Evolutionary conservation across 2,888 invertebrate species (phyloP).

Genomic region (Drosophila yooni): DNA sequence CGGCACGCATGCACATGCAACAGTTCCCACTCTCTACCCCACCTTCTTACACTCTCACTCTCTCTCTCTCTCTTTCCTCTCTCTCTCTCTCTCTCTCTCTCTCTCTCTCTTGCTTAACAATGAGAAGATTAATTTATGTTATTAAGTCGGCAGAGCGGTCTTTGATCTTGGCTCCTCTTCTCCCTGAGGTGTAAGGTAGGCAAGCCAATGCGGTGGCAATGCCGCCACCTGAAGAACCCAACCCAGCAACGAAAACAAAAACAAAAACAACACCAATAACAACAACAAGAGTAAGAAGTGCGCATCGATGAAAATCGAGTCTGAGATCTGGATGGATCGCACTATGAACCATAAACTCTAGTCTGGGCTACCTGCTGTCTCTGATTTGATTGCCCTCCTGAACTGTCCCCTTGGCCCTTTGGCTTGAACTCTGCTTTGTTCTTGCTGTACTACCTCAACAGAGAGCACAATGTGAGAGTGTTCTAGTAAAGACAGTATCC

Average conservation of each 20-base stretch:
- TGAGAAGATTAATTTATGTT: slow-evolving; percentile 84
- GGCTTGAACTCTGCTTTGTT: slow-evolving; percentile 13
- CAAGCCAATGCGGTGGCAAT: slow-evolving; percentile 84
- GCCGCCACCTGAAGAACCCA: slow-evolving; percentile 66
- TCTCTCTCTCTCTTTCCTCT: neutral
- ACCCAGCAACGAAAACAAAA: slow-evolving; percentile 6
- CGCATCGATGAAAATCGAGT: slow-evolving; percentile 62
- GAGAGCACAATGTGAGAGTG: neutral
- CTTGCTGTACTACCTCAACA: slow-evolving; percentile 15
- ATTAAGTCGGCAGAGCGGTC: slow-evolving; percentile 82
- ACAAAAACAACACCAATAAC: neutral
- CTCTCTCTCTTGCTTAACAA: slow-evolving; percentile 62
- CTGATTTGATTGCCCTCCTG: slow-evolving; percentile 43
- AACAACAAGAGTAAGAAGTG: slow-evolving; percentile 22
- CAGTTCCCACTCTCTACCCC: slow-evolving; percentile 19
- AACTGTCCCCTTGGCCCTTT: slow-evolving; percentile 37
- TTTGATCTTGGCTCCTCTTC: slow-evolving; percentile 78
- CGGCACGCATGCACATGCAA: slow-evolving; percentile 69
- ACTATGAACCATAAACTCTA: slow-evolving; percentile 25
- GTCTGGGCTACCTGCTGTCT: slow-evolving; percentile 65
- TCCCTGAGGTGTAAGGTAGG: slow-evolving; percentile 83
- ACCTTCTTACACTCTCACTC: slow-evolving; percentile 11
- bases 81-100: neutral
- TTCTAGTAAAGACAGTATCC: too few relatives aligned
- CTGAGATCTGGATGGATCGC: slow-evolving; percentile 60